These are phyloP conservation scores for Brotula barbata DNA, from an alignment of 2,797 vertebrate species.

Conservation along the genomic window DNA sequence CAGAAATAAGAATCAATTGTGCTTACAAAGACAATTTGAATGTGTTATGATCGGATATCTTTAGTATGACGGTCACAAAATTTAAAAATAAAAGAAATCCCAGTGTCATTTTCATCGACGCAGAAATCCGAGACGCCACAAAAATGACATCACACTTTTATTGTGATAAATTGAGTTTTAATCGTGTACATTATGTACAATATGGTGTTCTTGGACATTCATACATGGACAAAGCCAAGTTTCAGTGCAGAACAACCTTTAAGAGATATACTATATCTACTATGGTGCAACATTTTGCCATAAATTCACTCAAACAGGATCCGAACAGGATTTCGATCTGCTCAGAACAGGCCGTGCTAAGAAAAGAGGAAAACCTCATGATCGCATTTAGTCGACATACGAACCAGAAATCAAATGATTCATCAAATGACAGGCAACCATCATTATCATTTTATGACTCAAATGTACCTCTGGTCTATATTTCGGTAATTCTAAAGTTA, in stretches of 20 bases:
- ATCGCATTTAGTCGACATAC: conserved; percentile 18
- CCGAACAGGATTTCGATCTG: conserved; percentile 6
- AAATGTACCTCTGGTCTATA: no score
- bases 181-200: conserved; percentile 73
- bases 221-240: conserved; percentile 44
- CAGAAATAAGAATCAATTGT: background rate
- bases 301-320: conserved; percentile 24
- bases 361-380: conserved; percentile 20
- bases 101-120: no score
- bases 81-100: no score
- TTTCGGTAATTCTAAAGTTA: no score
- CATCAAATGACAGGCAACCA: no score
- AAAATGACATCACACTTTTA: conserved; percentile 1
- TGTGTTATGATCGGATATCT: no score
- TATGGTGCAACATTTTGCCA: conserved; percentile 36
- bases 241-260: conserved; percentile 55
- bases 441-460: no score
- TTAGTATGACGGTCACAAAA: no score
- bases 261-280: conserved; percentile 53
- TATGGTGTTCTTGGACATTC: conserved; percentile 51
- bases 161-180: conserved; percentile 70
- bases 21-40: background rate
- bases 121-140: background rate
- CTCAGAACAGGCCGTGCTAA: conserved; percentile 11
- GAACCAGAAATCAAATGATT: conserved; percentile 35